Conservation (phyloP, 2,888 invertebrate genomes). For the Mimas tiliae region DNA sequence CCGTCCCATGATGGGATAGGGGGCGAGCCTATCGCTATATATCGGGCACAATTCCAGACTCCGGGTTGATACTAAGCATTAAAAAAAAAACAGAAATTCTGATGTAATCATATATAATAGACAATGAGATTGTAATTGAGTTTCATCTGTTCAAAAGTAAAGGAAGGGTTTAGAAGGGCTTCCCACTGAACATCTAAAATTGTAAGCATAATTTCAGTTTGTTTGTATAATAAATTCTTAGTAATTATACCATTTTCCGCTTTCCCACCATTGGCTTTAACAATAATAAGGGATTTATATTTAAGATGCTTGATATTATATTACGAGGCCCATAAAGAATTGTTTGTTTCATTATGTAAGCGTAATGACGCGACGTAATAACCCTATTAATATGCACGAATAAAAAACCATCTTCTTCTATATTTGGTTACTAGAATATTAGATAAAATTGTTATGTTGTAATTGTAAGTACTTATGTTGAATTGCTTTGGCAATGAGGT, state of each 20-base stretch:
- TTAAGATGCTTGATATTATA: neutral
- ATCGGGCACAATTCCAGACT: no score
- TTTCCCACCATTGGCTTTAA: constrained; percentile 11
- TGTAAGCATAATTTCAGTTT: constrained; percentile 29
- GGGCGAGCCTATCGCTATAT: no score
- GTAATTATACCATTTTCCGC: constrained; percentile 8
- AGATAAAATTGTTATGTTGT: no score
- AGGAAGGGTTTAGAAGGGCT: neutral
- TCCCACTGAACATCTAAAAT: neutral
- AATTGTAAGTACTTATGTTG: no score
- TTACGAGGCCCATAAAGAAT: neutral
- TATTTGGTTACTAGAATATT: no score
- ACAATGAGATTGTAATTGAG: neutral
- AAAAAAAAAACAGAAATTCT: no score
- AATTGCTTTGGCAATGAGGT: no score
- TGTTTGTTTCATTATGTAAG: neutral
- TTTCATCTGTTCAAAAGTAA: neutral
- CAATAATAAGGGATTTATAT: constrained; percentile 6
- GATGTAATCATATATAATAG: neutral
- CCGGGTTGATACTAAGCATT: no score
- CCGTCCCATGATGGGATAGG: no score
- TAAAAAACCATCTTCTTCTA: neutral
- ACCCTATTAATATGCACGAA: neutral
- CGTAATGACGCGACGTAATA: neutral
- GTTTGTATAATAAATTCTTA: constrained; percentile 27